Percentiles rank a stretch among this genome's conserved stretches.
These are phyloP conservation scores for Agrochola macilenta DNA, from an alignment of 2,888 invertebrate genomes.

Conservation along the genomic window DNA sequence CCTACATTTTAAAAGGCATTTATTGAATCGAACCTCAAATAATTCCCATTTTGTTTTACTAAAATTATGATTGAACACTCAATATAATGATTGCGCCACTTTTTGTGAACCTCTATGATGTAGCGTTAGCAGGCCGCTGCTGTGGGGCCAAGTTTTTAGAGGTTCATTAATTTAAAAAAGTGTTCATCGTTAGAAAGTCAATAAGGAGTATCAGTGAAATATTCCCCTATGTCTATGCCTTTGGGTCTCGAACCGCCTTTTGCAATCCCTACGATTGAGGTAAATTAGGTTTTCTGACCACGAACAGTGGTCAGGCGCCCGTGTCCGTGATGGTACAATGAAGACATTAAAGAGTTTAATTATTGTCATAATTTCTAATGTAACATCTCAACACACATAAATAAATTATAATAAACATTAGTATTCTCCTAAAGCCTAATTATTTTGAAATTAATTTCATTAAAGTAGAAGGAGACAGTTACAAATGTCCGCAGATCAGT, in stretches of 20 bases:
- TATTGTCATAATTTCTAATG: not conserved
- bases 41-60: no score
- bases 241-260: not conserved
- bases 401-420: slow-evolving; percentile 9
- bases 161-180: no score
- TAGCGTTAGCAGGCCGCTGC: not conserved
- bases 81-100: no score
- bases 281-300: not conserved
- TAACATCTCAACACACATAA: slow-evolving; percentile 15
- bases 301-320: no score
- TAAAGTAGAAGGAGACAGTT: slow-evolving; percentile 41
- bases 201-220: not conserved
- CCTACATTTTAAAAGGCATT: no score
- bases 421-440: slow-evolving; percentile 28
- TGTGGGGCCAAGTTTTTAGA: no score
- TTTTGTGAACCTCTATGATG: no score
- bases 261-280: not conserved
- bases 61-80: no score
- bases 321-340: no score
- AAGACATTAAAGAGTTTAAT: slow-evolving; percentile 1
- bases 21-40: no score
- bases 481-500: slow-evolving; percentile 43
- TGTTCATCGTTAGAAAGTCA: not conserved
- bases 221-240: no score
- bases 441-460: slow-evolving; percentile 42